Conservation (phyloP, 1,140 invertebrate species). For the Callitettix versicolor region DNA sequence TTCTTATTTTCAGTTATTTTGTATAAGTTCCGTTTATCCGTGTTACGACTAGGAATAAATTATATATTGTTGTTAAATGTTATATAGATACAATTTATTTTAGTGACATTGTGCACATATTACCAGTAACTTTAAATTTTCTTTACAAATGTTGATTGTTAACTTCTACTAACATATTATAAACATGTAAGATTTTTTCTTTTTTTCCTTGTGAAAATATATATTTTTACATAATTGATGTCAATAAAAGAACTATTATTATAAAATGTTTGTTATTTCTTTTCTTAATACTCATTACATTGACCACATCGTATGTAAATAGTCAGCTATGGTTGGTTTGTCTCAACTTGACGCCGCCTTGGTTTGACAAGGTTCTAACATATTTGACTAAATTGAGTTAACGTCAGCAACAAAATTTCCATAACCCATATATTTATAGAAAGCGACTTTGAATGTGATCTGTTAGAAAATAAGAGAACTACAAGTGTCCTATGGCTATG, state of each 20-base stretch:
- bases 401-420: too few species aligned
- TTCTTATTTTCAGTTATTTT: not conserved
- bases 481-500: too few species aligned
- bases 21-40: not conserved
- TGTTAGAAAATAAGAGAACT: too few species aligned
- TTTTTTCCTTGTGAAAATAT: slow-evolving; percentile 1
- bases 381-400: too few species aligned
- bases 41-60: slow-evolving; percentile 7
- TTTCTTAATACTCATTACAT: too few species aligned
- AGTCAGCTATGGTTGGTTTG: too few species aligned
- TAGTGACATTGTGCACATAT: not conserved
- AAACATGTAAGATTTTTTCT: not conserved
- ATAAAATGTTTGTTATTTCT: too few species aligned
- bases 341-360: too few species aligned
- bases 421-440: too few species aligned
- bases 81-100: slow-evolving; percentile 8
- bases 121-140: not conserved
- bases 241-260: slow-evolving; percentile 1
- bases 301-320: too few species aligned
- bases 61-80: slow-evolving; percentile 12
- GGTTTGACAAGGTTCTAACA: too few species aligned
- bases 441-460: too few species aligned
- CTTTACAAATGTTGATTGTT: slow-evolving; percentile 13
- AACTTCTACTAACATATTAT: slow-evolving; percentile 10
- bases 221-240: slow-evolving; percentile 13